Evolutionary conservation across 2,113 vertebrate genomes (phyloP).

Genomic region (Clinocottus analis): DNA sequence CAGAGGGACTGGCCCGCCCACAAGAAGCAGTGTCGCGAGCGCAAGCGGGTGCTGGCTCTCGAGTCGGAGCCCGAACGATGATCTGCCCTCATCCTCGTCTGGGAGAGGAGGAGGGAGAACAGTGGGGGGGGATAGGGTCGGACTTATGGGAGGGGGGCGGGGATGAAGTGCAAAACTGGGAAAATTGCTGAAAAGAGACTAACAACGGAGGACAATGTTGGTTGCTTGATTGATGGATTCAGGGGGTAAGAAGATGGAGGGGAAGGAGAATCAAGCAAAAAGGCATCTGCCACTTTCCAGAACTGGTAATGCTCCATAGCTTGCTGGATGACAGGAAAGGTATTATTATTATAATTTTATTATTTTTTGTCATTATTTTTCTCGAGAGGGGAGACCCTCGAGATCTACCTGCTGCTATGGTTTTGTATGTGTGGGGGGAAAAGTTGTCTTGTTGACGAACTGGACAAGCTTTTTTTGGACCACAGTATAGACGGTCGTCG

Average conservation of each 20-base stretch:
- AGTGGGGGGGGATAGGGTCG: conserved; percentile 45
- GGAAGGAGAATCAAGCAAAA: conserved; percentile 57
- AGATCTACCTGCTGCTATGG: conserved; percentile 86
- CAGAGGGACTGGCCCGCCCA: conserved; percentile 99
- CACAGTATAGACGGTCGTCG: conserved; percentile 66
- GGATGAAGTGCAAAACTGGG: conserved; percentile 42
- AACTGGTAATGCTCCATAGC: conserved; percentile 78
- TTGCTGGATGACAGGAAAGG: conserved; percentile 69
- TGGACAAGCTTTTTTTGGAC: conserved; percentile 75
- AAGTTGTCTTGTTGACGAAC: conserved; percentile 74
- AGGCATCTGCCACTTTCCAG: conserved; percentile 77
- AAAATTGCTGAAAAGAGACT: conserved; percentile 65
- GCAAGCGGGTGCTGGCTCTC: conserved; percentile 90
- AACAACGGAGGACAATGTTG: conserved; percentile 69
- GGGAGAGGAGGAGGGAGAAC: conserved; percentile 47
- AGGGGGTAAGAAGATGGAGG: conserved; percentile 37
- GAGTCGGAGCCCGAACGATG: conserved; percentile 95
- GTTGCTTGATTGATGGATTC: conserved; percentile 58
- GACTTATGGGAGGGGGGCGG: conserved; percentile 49
- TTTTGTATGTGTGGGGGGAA: conserved; percentile 70
- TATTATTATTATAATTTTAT: conserved; percentile 38
- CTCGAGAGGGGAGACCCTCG: conserved; percentile 67
- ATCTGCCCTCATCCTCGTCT: conserved; percentile 60
- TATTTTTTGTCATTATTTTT: conserved; percentile 45
- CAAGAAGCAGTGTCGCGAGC: conserved; percentile 99